Conservation (phyloP, 2,888 invertebrate genomes). For the Pammene fasciana region DNA sequence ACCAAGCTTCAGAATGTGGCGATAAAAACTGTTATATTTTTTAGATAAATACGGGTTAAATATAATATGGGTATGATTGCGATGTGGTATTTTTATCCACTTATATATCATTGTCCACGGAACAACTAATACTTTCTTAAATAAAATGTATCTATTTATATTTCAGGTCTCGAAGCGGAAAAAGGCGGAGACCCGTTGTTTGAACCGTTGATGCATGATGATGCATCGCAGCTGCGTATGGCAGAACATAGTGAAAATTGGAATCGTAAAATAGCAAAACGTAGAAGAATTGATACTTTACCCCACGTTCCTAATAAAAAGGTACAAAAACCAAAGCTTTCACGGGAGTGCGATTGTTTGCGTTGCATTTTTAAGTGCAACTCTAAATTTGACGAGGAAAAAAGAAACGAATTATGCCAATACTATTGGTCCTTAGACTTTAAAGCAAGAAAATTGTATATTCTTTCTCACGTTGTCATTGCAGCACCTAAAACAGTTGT, state of each 20-base stretch:
- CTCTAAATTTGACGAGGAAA: not conserved
- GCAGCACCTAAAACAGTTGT: not conserved
- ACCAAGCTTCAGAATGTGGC: no score
- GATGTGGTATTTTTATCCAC: no score
- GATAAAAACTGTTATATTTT: no score
- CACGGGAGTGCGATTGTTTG: not conserved
- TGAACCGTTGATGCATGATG: not conserved
- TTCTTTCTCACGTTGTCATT: constrained; percentile 2
- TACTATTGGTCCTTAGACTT: constrained; percentile 1
- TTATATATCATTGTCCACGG: no score
- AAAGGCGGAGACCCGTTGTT: not conserved
- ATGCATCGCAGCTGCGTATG: not conserved
- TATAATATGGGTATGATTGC: no score
- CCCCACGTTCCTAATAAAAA: not conserved
- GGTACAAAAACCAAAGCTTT: not conserved
- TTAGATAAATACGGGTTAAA: no score
- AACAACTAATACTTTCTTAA: not conserved
- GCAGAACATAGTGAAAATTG: not conserved
- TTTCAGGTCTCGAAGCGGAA: not conserved
- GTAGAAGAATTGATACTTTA: not conserved
- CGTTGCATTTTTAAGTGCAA: not conserved
- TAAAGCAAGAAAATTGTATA: not conserved
- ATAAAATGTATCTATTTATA: not conserved
- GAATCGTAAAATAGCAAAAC: not conserved
- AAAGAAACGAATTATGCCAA: not conserved